A percentile compares a stretch with the other conserved stretches of the same genome.
phyloP scores from a whole-genome alignment of 2,888 invertebrate species.

The Scotopteryx bipunctaria region DNA sequence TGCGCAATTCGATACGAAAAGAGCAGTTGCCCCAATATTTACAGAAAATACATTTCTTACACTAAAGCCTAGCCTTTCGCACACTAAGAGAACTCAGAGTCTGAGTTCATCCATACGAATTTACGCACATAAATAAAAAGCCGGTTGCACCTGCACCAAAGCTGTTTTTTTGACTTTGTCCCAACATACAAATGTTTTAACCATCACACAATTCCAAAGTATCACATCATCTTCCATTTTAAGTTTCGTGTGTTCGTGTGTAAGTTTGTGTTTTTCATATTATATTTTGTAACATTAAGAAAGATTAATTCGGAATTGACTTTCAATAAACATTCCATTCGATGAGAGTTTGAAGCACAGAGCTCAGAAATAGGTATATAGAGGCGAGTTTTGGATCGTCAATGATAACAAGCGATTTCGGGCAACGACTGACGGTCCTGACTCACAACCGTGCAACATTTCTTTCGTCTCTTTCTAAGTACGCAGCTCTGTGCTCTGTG shows the following conservation, averaged over 20 bases:
- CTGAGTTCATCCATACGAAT: conserved; percentile 6
- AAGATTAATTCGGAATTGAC: conserved; percentile 38
- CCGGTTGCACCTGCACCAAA: too few species aligned
- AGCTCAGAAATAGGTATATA: conserved; percentile 2
- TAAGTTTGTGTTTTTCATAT: conserved; percentile 35
- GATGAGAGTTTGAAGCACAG: conserved; percentile 24
- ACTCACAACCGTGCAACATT: too few species aligned
- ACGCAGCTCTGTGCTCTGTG: conserved; percentile 15
- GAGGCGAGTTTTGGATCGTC: too few species aligned
- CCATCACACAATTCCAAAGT: conserved; percentile 27
- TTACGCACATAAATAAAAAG: conserved; percentile 2
- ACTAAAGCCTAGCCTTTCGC: conserved; percentile 2
- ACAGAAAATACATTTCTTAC: not conserved
- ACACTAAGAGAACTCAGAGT: not conserved
- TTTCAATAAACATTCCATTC: conserved; percentile 36
- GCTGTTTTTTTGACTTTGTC: too few species aligned
- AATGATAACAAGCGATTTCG: too few species aligned
- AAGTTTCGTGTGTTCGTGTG: conserved; percentile 35
- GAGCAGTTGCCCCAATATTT: not conserved
- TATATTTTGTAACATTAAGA: conserved; percentile 29
- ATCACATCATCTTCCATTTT: conserved; percentile 32
- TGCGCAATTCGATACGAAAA: too few species aligned
- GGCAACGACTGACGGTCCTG: too few species aligned
- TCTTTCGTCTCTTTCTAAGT: not conserved
- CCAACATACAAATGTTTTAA: not conserved